Evolutionary conservation across 1,140 invertebrate species (phyloP).

Genomic region (Drosophila pseudoananassae): DNA sequence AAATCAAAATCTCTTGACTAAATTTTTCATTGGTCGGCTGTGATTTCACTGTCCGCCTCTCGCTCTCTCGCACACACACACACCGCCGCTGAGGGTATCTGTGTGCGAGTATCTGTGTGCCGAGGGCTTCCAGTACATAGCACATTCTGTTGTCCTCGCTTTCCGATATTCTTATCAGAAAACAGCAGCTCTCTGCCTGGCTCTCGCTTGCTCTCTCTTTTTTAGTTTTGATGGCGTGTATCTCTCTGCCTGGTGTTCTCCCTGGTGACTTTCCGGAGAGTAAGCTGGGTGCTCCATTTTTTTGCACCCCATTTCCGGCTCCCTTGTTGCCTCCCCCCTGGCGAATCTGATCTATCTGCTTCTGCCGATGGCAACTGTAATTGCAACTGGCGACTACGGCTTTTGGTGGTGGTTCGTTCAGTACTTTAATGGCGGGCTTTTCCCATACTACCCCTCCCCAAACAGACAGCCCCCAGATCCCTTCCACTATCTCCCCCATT

Average conservation of each 20-base stretch:
- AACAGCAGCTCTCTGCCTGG: constrained; percentile 34
- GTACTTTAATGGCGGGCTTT: constrained; percentile 61
- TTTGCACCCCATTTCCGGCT: constrained; percentile 16
- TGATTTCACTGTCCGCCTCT: constrained; percentile 78
- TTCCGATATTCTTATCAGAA: constrained; percentile 62
- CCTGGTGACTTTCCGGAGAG: constrained; percentile 46
- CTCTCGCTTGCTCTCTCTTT: constrained; percentile 31
- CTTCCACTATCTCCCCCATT: background rate
- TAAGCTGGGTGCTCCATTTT: constrained; percentile 65
- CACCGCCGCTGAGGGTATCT: constrained; percentile 9
- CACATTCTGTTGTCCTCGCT: constrained; percentile 16
- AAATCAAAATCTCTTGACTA: constrained; percentile 84
- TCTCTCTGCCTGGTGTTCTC: background rate
- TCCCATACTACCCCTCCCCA: background rate
- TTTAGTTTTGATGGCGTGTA: constrained; percentile 1
- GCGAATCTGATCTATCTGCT: constrained; percentile 27
- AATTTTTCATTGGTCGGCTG: constrained; percentile 84
- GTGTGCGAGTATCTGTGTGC: constrained; percentile 45
- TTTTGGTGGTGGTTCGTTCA: constrained; percentile 51
- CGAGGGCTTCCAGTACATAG: constrained; percentile 70
- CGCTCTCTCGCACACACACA: constrained; percentile 40
- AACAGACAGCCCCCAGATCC: background rate
- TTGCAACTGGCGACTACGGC: constrained; percentile 73
- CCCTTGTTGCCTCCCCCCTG: background rate
- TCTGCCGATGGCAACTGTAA: constrained; percentile 65